These are phyloP conservation scores for Bucco capensis DNA, from an alignment of 2,113 vertebrate species.

Conservation along the genomic window DNA sequence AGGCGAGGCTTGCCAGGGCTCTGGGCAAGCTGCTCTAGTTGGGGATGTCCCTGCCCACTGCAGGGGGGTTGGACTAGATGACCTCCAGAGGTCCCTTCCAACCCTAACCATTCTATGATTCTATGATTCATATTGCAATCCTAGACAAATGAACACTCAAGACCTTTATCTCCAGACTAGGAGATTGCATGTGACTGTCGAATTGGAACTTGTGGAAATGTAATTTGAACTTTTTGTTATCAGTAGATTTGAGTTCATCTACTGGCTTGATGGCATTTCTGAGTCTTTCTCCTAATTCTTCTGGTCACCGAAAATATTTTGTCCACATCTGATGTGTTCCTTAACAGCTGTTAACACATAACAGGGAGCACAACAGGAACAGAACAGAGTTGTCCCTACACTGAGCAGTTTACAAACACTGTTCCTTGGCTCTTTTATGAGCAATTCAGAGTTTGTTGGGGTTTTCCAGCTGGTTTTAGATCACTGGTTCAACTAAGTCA, in stretches of 20 bases:
- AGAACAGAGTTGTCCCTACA: slow-evolving; percentile 5
- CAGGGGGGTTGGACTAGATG: too few relatives aligned
- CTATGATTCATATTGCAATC: not conserved
- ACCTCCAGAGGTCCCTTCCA: too few relatives aligned
- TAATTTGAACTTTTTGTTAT: not conserved
- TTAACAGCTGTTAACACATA: slow-evolving; percentile 4
- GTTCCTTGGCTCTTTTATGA: slow-evolving; percentile 48
- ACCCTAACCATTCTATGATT: too few relatives aligned
- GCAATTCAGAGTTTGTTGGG: slow-evolving; percentile 63
- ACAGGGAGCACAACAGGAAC: not conserved
- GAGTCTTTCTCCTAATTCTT: not conserved
- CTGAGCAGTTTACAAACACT: slow-evolving; percentile 41
- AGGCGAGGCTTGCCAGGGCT: too few relatives aligned
- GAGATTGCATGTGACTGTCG: not conserved
- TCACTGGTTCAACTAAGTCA: not conserved
- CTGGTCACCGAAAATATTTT: not conserved
- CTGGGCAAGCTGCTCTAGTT: too few relatives aligned
- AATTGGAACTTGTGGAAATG: not conserved
- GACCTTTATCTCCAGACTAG: not conserved
- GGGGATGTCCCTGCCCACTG: too few relatives aligned
- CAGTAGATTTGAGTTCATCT: not conserved
- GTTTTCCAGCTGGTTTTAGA: slow-evolving; percentile 63
- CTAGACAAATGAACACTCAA: not conserved
- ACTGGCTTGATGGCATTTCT: not conserved
- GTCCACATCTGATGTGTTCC: not conserved